Evolutionary conservation across 2,113 vertebrate genomes (phyloP).

Genomic region (Chloropsis cyanopogon): DNA sequence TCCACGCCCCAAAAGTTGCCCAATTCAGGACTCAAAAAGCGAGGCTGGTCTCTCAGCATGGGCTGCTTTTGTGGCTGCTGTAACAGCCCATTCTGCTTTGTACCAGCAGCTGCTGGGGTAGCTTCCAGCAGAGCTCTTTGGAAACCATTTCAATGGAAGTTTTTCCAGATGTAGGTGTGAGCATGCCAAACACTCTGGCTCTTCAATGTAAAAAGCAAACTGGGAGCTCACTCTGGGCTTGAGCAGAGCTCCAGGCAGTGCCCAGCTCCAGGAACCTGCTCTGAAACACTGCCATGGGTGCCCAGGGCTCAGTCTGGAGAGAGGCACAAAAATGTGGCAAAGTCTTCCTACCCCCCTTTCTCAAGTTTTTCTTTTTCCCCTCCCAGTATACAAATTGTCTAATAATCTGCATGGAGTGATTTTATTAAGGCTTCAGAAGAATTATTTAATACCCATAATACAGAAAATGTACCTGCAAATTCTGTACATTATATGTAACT

Average conservation of each 20-base stretch:
- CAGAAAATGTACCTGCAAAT: neutral
- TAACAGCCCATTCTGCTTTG: neutral
- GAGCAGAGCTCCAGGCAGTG: neutral
- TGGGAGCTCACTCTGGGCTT: neutral
- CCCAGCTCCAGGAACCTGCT: slow-evolving; percentile 6
- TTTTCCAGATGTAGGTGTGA: slow-evolving; percentile 36
- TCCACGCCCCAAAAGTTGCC: neutral
- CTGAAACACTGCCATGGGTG: neutral
- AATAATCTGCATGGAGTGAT: neutral
- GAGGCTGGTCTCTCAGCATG: neutral
- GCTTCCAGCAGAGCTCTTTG: slow-evolving; percentile 8
- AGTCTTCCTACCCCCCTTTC: neutral
- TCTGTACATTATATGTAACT: neutral
- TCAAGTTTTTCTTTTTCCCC: neutral
- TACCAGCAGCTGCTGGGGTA: neutral
- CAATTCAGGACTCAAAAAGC: neutral
- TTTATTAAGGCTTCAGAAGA: neutral
- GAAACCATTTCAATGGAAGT: neutral
- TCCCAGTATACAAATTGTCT: neutral
- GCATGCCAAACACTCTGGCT: neutral
- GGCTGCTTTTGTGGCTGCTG: neutral
- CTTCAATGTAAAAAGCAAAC: neutral
- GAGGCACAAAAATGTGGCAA: neutral
- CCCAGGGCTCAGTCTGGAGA: neutral
- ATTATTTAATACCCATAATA: neutral